These are phyloP conservation scores for Hoplodrina blanda DNA, from an alignment of 2,888 invertebrate genomes.

Conservation along the genomic window DNA sequence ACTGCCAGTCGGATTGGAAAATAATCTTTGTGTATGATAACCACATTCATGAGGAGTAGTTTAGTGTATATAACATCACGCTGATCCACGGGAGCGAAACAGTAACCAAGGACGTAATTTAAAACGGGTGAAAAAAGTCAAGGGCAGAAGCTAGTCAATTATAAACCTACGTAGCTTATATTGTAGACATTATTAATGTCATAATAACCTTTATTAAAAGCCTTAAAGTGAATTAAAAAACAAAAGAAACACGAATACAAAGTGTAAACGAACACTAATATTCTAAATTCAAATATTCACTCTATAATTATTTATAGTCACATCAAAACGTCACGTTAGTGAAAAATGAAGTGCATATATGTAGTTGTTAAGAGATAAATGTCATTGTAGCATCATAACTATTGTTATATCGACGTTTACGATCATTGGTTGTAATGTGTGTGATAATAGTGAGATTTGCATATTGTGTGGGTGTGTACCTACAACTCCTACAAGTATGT, in stretches of 20 bases:
- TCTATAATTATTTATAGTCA: slow-evolving; percentile 21
- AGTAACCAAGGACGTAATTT: too few species aligned
- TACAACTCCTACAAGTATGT: neutral
- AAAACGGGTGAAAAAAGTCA: too few species aligned
- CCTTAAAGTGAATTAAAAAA: neutral
- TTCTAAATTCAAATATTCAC: slow-evolving; percentile 2
- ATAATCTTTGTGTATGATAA: too few species aligned
- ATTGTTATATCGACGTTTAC: slow-evolving; percentile 44
- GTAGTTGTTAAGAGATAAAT: slow-evolving; percentile 42
- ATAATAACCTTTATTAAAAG: neutral
- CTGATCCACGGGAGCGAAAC: too few species aligned
- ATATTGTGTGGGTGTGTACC: slow-evolving; percentile 15
- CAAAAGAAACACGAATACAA: neutral
- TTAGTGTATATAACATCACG: too few species aligned
- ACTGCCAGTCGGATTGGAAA: too few species aligned
- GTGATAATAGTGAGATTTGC: slow-evolving; percentile 41
- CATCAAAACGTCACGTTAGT: slow-evolving; percentile 37
- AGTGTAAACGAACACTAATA: neutral
- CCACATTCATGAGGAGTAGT: too few species aligned
- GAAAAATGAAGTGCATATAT: slow-evolving; percentile 38
- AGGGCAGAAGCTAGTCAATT: too few species aligned
- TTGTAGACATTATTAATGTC: too few species aligned
- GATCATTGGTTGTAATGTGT: slow-evolving; percentile 33
- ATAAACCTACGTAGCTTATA: too few species aligned
- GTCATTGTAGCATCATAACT: slow-evolving; percentile 20